phyloP scores from a whole-genome alignment of 1,140 invertebrate species.

The Drosophila micromelanica region DNA sequence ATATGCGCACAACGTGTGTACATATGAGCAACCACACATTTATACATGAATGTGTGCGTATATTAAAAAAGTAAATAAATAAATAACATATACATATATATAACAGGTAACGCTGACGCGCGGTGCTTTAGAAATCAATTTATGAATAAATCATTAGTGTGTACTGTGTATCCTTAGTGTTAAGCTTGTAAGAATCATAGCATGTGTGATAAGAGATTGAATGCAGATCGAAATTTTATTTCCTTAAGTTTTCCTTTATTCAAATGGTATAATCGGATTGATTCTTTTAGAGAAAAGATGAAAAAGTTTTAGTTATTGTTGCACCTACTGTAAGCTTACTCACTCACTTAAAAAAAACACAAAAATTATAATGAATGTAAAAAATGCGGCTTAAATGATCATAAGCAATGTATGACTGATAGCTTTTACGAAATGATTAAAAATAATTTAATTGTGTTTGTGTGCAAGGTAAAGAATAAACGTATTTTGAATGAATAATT shows the following conservation, averaged over 20 bases:
- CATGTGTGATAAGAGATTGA: conserved; percentile 1
- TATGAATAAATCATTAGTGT: conserved; percentile 7
- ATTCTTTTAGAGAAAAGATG: background rate
- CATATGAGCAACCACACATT: conserved; percentile 8
- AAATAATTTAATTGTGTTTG: conserved; percentile 72
- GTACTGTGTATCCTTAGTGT: conserved; percentile 32
- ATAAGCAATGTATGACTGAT: conserved; percentile 80
- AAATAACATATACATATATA: conserved; percentile 4
- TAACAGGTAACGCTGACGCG: conserved; percentile 69
- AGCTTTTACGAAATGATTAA: conserved; percentile 79
- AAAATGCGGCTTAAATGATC: conserved; percentile 61
- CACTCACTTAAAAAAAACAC: conserved; percentile 1
- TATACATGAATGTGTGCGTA: conserved; percentile 35
- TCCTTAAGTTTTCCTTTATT: conserved; percentile 3
- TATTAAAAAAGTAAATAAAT: conserved; percentile 25
- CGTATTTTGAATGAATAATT: conserved; percentile 73
- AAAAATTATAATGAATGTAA: conserved; percentile 36
- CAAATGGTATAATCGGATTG: background rate
- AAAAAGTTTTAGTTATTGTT: conserved; percentile 5
- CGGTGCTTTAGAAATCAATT: conserved; percentile 64
- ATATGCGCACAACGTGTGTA: too few relatives aligned
- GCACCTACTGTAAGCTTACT: background rate
- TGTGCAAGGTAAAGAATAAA: conserved; percentile 79
- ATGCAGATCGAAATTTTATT: conserved; percentile 6
- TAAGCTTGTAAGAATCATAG: conserved; percentile 2